Evolutionary conservation across 2,888 invertebrate species (phyloP).

Genomic region (Spicauda simplicius): DNA sequence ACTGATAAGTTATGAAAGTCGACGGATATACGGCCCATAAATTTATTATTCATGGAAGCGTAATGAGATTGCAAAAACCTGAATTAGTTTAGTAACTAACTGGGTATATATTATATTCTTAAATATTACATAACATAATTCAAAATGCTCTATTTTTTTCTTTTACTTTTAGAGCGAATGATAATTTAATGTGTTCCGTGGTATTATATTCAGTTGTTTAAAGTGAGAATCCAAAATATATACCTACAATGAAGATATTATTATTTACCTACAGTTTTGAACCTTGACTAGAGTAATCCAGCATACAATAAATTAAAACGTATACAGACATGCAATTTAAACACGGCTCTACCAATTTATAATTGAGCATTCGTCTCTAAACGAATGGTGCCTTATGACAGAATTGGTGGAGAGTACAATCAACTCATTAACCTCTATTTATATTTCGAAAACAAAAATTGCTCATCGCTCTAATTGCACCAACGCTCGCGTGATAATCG

Average conservation of each 20-base stretch:
- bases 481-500: slow-evolving; percentile 10
- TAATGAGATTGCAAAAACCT: background rate
- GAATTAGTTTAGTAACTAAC: background rate
- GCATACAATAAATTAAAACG: no score
- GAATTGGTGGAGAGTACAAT: background rate
- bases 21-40: slow-evolving; percentile 1
- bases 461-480: slow-evolving; percentile 17
- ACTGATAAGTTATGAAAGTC: slow-evolving; percentile 8
- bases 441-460: background rate
- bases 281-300: no score
- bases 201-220: no score
- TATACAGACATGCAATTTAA: no score
- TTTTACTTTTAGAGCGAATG: no score
- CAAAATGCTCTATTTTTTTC: no score
- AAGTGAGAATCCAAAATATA: no score
- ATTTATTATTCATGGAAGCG: slow-evolving; percentile 5
- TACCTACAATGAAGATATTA: no score
- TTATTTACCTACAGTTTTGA: no score
- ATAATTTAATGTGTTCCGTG: no score
- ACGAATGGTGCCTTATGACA: background rate
- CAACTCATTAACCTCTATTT: slow-evolving; percentile 1
- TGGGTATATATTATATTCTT: background rate
- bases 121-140: background rate
- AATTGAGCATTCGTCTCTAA: background rate
- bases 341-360: no score